A percentile compares a stretch with the other conserved stretches of the same genome.
These are phyloP conservation scores for Mormyrus proboscirostris DNA, from an alignment of 2,797 vertebrate genomes.

Conservation along the genomic window DNA sequence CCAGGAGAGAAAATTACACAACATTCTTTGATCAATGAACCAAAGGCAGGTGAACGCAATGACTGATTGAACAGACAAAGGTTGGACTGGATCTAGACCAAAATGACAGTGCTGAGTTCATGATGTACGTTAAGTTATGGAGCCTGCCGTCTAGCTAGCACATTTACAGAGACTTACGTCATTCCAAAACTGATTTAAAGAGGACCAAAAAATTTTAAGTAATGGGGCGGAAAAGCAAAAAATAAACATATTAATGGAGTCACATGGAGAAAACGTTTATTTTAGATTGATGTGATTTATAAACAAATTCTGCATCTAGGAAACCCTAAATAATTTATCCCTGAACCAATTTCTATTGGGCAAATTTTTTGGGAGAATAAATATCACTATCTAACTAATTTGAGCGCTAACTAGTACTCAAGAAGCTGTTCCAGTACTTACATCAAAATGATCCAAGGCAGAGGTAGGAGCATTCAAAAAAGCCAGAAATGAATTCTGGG, in stretches of 20 bases:
- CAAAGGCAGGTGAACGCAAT: not conserved
- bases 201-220: constrained; percentile 68
- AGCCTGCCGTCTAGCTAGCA: not conserved
- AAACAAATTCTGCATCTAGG: not conserved
- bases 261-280: not conserved
- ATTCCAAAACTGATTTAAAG: constrained; percentile 97
- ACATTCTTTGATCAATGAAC: not conserved
- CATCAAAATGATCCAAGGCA: constrained; percentile 91
- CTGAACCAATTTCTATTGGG: not conserved
- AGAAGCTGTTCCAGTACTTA: constrained; percentile 59
- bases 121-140: not conserved
- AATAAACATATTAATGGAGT: not conserved
- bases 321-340: not conserved
- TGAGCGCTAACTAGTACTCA: not conserved
- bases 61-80: not conserved
- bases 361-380: not conserved
- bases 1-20: not conserved
- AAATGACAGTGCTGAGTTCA: not conserved
- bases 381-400: not conserved
- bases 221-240: not conserved
- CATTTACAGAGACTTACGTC: constrained; percentile 85
- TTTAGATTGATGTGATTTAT: not conserved
- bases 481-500: constrained; percentile 97
- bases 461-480: constrained; percentile 96
- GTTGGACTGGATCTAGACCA: not conserved